Evolutionary conservation across 2,888 invertebrate genomes (phyloP), one percentile per base, ranked within the genome.

Genomic region (Chrysolina oricalcia): DNA sequence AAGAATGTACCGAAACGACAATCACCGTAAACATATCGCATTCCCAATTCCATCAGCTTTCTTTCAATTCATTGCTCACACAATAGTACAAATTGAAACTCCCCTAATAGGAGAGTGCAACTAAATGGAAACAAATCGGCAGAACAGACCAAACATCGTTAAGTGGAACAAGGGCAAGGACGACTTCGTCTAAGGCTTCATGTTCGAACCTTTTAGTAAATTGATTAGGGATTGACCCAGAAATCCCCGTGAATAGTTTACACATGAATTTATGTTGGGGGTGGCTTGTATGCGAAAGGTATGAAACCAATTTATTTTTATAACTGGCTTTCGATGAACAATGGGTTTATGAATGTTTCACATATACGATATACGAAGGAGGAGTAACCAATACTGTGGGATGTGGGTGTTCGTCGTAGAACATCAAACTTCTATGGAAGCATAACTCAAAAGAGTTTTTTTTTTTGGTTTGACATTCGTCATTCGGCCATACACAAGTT

Each of bases 171-270:
- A 56, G 56, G 23, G 15, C 46, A 46, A 46, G 46, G 46, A 23
- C 56, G 17, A 50, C 5, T 50, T 2, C 48, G 17, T 50, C 15
- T 50, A 50, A 17, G 56, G 23, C 56, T 23, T 23, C 56, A 23
- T 56, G 23, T 56, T 56, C 13, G 23, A 56, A 56, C 56, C 56
- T 56, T 56, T 56, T 23, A 56, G 56, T 21, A n/a, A 56, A 56
- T 56, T 56, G 56, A 56, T 56, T 56, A 56, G 23, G 56, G 56
- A 56, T 56, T 21, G 56, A 56, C 21, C 56, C 15, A 56, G 10
- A 23, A 23, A 56, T 23, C 23, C 56, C 23, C 56, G 13, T 56
- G 56, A 56, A 56, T 23, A 23, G 1, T 56, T 23, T 13, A 56
- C 56, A 11, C 11, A 4, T 13, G 0, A 56, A 56, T 56, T 53